Conservation (phyloP, 2,113 vertebrate species). For the Perca flavescens region DNA sequence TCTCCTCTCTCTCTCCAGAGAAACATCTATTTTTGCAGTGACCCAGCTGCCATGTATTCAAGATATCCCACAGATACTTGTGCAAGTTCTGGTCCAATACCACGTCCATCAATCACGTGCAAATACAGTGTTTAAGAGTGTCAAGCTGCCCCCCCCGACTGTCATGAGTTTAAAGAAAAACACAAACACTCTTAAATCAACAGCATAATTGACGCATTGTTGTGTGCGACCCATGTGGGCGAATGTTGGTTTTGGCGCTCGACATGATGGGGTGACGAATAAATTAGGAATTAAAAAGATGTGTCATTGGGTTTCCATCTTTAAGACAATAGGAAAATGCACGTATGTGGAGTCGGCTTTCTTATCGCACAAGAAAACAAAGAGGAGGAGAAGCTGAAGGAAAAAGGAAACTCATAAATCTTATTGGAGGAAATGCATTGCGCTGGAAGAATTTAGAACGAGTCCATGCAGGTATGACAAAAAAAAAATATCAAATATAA, state of each 20-base stretch:
- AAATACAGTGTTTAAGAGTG: constrained; percentile 10
- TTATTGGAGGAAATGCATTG: neutral
- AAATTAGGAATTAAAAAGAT: neutral
- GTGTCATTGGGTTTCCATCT: neutral
- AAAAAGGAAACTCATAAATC: constrained; percentile 16
- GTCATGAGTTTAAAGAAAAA: neutral
- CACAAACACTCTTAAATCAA: constrained; percentile 16
- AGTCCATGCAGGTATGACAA: neutral
- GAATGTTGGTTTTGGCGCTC: constrained; percentile 16
- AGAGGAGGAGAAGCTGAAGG: neutral
- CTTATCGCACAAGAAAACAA: constrained; percentile 16
- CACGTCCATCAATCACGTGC: constrained; percentile 41
- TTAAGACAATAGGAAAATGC: neutral
- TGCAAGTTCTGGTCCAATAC: neutral
- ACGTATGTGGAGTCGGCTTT: neutral
- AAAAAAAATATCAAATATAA: neutral
- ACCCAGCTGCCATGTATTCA: constrained; percentile 2
- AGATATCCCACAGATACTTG: constrained; percentile 2
- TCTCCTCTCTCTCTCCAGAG: neutral
- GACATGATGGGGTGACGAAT: neutral
- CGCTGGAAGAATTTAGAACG: neutral
- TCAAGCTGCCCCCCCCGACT: neutral
- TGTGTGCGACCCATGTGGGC: neutral
- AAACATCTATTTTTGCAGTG: constrained; percentile 48
- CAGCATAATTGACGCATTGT: constrained; percentile 1